Evolutionary conservation across 2,797 vertebrate species (phyloP).

Genomic region (Morus bassanus): DNA sequence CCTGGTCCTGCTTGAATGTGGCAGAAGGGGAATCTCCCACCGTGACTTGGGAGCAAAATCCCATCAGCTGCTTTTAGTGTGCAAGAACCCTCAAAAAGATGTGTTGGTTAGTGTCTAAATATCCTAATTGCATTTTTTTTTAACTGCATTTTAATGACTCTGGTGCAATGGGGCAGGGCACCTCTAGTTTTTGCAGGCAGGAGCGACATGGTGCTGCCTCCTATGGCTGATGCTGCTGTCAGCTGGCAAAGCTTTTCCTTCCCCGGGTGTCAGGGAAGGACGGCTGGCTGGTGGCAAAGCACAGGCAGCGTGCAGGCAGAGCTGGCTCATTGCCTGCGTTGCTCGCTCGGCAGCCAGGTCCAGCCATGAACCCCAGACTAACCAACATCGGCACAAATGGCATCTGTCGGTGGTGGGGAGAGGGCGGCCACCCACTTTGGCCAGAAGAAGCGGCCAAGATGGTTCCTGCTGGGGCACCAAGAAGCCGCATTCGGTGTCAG

Average conservation of each 20-base stretch:
- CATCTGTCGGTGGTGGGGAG: accelerated
- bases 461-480: accelerated
- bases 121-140: background rate
- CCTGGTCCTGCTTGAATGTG: accelerated
- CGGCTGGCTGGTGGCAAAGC: accelerated
- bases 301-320: background rate
- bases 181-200: background rate
- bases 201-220: background rate
- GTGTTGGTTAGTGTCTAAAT: background rate
- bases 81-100: background rate
- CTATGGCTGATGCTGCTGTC: background rate
- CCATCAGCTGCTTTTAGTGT: accelerated
- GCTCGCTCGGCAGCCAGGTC: accelerated
- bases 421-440: too few species aligned
- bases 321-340: too few species aligned
- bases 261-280: background rate
- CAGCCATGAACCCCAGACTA: too few species aligned
- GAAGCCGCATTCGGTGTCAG: accelerated
- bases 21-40: background rate
- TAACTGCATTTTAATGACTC: background rate
- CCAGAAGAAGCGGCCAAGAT: background rate
- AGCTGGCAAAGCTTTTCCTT: background rate
- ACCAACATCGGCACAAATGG: accelerated
- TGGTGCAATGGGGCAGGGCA: background rate
- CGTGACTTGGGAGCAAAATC: background rate